Evolutionary conservation across 2,113 vertebrate species (phyloP).

Genomic region (Chrysochloris asiatica): DNA sequence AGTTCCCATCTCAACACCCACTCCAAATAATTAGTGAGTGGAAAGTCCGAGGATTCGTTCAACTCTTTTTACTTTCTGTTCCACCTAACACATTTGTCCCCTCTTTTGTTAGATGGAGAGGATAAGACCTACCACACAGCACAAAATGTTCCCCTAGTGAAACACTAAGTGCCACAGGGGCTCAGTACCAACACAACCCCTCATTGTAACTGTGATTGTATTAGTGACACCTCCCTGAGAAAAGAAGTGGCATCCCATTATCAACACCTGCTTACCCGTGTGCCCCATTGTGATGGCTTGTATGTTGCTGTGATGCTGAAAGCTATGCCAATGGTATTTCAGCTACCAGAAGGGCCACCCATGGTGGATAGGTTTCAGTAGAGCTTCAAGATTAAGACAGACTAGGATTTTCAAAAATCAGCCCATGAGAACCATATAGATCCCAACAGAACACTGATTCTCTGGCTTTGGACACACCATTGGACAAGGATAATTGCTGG

Average conservation of each 20-base stretch:
- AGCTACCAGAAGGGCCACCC: neutral
- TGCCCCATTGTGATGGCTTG: neutral
- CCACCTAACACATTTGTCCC: neutral
- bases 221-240: neutral
- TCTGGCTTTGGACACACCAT: neutral
- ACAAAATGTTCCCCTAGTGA: fast-evolving
- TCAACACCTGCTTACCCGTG: neutral
- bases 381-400: neutral
- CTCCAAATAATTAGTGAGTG: fast-evolving
- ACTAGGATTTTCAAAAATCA: neutral
- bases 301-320: neutral
- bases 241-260: neutral
- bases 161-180: too few species aligned
- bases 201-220: neutral
- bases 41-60: fast-evolving
- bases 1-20: too few species aligned
- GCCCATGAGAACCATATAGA: neutral
- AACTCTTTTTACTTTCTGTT: neutral
- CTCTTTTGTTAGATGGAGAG: neutral
- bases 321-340: neutral
- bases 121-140: too few species aligned
- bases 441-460: neutral
- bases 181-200: neutral
- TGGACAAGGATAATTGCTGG: neutral
- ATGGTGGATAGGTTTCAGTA: neutral